A percentile compares a stretch with the other conserved stretches of the same genome.
phyloP scores from a whole-genome alignment of 2,797 vertebrate species.

The Acrossocheilus wenchowensis region DNA sequence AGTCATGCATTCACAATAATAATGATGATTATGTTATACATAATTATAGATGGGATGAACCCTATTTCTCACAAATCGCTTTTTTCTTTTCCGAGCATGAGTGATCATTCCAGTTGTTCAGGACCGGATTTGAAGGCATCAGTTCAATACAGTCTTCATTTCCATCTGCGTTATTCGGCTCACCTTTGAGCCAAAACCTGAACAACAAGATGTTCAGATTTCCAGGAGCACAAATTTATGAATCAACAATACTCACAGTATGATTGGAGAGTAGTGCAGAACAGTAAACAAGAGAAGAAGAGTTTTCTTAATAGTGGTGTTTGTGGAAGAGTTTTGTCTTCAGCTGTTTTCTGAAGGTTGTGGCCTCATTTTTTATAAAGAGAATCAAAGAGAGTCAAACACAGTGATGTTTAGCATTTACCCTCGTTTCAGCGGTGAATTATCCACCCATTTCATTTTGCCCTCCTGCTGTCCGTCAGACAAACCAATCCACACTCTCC shows the following conservation, averaged over 20 bases:
- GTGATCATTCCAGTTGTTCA: neutral
- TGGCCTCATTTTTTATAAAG: neutral
- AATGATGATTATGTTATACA: too few species aligned
- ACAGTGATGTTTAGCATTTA: neutral
- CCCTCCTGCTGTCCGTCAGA: neutral
- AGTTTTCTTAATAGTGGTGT: too few species aligned
- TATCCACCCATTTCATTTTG: neutral
- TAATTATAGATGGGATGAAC: too few species aligned
- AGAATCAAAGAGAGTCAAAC: too few species aligned
- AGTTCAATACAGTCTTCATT: neutral
- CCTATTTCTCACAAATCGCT: neutral
- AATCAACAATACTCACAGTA: too few species aligned
- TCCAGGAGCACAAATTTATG: too few species aligned
- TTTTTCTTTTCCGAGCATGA: neutral
- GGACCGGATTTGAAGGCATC: too few species aligned
- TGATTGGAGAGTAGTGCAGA: too few species aligned
- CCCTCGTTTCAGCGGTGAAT: neutral
- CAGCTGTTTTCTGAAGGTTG: neutral
- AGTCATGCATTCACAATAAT: too few species aligned
- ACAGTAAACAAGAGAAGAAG: too few species aligned
- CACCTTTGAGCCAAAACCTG: neutral
- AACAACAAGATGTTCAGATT: neutral
- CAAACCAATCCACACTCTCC: conserved; percentile 12
- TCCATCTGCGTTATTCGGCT: fast-evolving
- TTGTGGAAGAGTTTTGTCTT: neutral